These are phyloP conservation scores for Alouatta palliata DNA, from an alignment of 2,113 vertebrate genomes.

Conservation along the genomic window DNA sequence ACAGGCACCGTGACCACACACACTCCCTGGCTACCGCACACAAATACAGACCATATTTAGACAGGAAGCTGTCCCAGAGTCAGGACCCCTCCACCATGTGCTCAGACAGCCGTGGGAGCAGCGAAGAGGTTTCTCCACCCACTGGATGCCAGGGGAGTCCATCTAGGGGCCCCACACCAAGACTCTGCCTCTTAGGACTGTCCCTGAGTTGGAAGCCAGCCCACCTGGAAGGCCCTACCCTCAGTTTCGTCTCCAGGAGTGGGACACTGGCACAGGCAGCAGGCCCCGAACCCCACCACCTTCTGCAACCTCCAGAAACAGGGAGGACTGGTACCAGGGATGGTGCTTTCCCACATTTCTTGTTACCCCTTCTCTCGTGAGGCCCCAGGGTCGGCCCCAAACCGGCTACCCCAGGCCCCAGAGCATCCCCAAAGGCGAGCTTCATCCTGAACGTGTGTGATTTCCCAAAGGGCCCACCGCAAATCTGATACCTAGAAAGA, in stretches of 20 bases:
- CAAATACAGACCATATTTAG: background rate
- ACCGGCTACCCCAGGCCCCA: background rate
- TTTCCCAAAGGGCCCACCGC: background rate
- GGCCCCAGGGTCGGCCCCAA: background rate
- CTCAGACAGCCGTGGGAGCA: background rate
- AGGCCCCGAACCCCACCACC: background rate
- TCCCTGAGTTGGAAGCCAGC: background rate
- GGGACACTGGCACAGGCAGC: background rate
- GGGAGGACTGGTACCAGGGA: background rate
- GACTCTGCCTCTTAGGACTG: background rate
- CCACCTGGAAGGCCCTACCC: background rate
- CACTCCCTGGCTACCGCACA: background rate
- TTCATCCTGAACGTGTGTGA: accelerated
- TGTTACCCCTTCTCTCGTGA: accelerated
- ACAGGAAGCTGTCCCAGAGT: background rate
- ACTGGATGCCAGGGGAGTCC: background rate
- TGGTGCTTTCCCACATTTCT: background rate
- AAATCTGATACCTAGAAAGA: background rate
- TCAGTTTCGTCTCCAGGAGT: background rate
- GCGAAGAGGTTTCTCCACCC: background rate
- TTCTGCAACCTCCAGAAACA: background rate
- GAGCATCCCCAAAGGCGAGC: background rate
- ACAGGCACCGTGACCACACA: background rate
- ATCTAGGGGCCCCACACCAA: background rate
- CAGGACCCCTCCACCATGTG: background rate